A percentile compares a stretch with the other conserved stretches of the same genome.
phyloP scores from a whole-genome alignment of 2,797 vertebrate genomes.

The Betta splendens region DNA sequence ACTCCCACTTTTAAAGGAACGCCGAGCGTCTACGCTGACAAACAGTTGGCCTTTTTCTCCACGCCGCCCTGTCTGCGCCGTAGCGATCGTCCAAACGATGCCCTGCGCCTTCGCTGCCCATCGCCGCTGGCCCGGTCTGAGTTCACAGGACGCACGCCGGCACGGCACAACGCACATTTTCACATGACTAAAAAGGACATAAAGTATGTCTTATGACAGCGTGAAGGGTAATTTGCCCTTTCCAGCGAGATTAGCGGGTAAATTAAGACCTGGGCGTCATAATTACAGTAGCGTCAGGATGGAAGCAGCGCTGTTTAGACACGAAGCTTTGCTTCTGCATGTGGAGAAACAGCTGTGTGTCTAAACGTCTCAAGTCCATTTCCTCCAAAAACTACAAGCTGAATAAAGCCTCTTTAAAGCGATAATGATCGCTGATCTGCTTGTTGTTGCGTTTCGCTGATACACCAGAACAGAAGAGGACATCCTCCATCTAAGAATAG shows the following conservation, averaged over 20 bases:
- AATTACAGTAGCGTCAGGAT: too few relatives aligned
- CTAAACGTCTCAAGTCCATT: not conserved
- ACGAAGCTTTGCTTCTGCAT: slow-evolving; percentile 10
- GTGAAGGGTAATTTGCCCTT: slow-evolving; percentile 13
- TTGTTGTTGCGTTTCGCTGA: slow-evolving; percentile 40
- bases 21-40: slow-evolving; percentile 59
- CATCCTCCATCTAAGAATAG: slow-evolving; percentile 69
- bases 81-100: slow-evolving; percentile 64
- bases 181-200: slow-evolving; percentile 5
- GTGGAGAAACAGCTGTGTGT: slow-evolving; percentile 11
- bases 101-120: slow-evolving; percentile 38
- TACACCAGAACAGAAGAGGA: slow-evolving; percentile 57
- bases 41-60: slow-evolving; percentile 69
- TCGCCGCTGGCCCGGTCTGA: slow-evolving; percentile 25
- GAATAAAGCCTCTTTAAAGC: not conserved
- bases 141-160: not conserved
- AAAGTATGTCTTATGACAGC: slow-evolving; percentile 15
- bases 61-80: slow-evolving; percentile 51
- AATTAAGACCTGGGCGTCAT: slow-evolving; percentile 18
- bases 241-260: slow-evolving; percentile 8
- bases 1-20: slow-evolving; percentile 74
- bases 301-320: slow-evolving; percentile 6
- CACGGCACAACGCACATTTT: slow-evolving; percentile 31
- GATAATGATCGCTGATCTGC: slow-evolving; percentile 3
- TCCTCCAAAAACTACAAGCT: slow-evolving; percentile 7